Conservation (phyloP, 2,888 invertebrate species). For the Netelia melanura region DNA sequence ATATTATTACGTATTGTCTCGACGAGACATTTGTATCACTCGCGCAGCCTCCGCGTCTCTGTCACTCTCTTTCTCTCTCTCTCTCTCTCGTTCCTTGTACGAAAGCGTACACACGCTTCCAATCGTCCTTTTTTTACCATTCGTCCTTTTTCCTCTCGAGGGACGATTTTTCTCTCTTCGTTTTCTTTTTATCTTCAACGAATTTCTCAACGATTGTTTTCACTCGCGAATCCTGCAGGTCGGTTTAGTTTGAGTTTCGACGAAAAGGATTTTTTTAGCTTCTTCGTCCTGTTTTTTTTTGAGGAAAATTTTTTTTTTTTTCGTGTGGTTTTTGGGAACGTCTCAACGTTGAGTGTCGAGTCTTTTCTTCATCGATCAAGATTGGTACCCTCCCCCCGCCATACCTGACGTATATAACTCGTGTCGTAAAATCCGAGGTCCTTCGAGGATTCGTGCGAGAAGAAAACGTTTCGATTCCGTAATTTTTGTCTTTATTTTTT, state of each 20-base stretch:
- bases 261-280: slow-evolving; percentile 4
- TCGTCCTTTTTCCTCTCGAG: neutral
- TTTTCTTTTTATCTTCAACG: neutral
- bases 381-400: slow-evolving; percentile 36
- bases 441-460: slow-evolving; percentile 17
- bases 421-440: slow-evolving; percentile 31
- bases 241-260: slow-evolving; percentile 11
- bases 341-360: slow-evolving; percentile 34
- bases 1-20: neutral
- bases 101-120: slow-evolving; percentile 38
- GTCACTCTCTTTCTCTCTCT: neutral
- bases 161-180: neutral
- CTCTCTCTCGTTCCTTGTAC: slow-evolving; percentile 10
- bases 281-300: neutral
- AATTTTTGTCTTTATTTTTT: neutral
- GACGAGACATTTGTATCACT: slow-evolving; percentile 52
- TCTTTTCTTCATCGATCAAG: slow-evolving; percentile 62
- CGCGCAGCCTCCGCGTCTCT: slow-evolving; percentile 65
- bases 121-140: slow-evolving; percentile 6
- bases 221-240: neutral
- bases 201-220: slow-evolving; percentile 14
- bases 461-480: neutral
- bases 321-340: neutral
- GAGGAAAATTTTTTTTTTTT: slow-evolving; percentile 17
- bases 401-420: neutral